A percentile compares a stretch with the other conserved stretches of the same genome.
Conservation (phyloP, 2,797 vertebrate genomes). For the Pseudochirops cupreus region DNA sequence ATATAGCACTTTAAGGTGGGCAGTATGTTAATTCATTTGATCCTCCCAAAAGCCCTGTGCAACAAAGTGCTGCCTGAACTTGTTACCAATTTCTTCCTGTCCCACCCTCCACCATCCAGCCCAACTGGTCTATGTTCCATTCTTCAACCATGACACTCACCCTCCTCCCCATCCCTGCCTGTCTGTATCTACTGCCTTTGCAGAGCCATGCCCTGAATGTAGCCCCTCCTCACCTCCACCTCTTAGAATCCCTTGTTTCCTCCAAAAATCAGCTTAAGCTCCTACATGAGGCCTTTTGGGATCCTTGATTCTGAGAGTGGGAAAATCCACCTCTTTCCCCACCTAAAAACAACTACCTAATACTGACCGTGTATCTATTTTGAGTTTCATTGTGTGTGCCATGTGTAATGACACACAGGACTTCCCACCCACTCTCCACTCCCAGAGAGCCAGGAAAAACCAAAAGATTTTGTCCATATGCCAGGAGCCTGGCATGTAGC, state of each 20-base stretch:
- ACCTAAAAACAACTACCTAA: background rate
- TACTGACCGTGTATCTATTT: background rate
- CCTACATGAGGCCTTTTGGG: background rate
- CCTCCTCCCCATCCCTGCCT: background rate
- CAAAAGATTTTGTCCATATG: background rate
- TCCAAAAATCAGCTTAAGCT: background rate
- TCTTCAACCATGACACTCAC: background rate
- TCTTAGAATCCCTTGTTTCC: background rate
- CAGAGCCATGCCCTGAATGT: background rate
- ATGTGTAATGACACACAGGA: background rate
- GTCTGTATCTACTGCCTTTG: background rate
- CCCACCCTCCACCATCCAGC: background rate
- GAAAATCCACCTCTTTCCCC: background rate
- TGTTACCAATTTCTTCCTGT: background rate
- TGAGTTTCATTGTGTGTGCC: background rate
- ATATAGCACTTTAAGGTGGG: background rate
- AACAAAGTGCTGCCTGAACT: background rate
- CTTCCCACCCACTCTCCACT: background rate
- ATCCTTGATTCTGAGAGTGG: background rate
- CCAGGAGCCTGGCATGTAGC: background rate
- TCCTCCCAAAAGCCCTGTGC: background rate
- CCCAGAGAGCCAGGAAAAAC: background rate
- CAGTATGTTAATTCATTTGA: background rate
- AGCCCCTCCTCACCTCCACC: background rate
- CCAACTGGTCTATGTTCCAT: background rate